Conservation (phyloP, 2,113 vertebrate species). For the Megaceryle torquata region DNA sequence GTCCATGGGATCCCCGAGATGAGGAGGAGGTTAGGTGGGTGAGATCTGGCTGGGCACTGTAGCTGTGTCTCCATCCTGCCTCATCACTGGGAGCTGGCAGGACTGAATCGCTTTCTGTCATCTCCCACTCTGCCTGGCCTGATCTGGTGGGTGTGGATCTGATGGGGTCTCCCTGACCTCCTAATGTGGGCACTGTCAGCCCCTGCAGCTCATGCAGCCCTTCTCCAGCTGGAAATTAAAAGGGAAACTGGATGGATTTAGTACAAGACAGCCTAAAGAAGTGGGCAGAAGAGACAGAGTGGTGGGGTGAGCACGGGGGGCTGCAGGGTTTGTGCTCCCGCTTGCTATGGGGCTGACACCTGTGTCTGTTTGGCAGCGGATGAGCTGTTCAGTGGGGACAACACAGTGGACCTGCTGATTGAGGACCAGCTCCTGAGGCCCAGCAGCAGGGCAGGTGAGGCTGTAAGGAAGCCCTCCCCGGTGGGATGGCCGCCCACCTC, state of each 20-base stretch:
- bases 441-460: conserved; percentile 12
- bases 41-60: not conserved
- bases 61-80: not conserved
- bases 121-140: not conserved
- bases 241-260: not conserved
- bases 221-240: not conserved
- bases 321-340: fast-evolving
- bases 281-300: not conserved
- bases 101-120: not conserved
- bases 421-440: conserved; percentile 92
- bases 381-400: conserved; percentile 87
- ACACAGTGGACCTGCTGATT: conserved; percentile 79
- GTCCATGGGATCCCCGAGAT: not conserved
- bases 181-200: fast-evolving
- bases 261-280: not conserved
- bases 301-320: fast-evolving
- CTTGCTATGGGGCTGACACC: not conserved
- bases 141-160: not conserved
- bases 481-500: not conserved
- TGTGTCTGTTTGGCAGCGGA: conserved; percentile 77
- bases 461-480: conserved; percentile 8
- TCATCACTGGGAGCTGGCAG: not conserved
- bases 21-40: not conserved
- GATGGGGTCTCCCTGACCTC: not conserved
- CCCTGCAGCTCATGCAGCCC: not conserved